Base-by-base conservation (phyloP, 2,888 invertebrate genomes). In the Tiliacea aurago region DNA sequence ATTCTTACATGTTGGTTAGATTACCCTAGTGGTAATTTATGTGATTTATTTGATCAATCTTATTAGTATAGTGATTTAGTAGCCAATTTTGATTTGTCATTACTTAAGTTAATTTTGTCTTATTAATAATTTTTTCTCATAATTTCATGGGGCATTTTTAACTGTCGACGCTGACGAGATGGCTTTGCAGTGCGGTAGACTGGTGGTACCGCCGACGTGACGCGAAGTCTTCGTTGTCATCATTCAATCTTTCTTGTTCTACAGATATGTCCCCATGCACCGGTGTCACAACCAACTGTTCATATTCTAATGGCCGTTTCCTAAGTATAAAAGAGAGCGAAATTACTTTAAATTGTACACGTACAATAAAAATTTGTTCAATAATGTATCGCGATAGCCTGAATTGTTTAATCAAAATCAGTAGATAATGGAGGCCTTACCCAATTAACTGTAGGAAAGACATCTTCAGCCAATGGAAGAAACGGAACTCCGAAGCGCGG, bases 221-320 rank as follows among this genome's bases (percentile, higher is more conserved):
- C 15, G 99, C 98, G 94, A 99, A 99, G 94, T 99, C 99, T 94
- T 98, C 98, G 94, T 99, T 99, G 90, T 99, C 99, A 91, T 99
- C 99, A 85, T 99, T 99, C 69, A 99, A 95, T 90, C 99, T 98
- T 77, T 99, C 98, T 70, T 98, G 98, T 83, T 98, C 97, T 51
- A 99, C 97, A 84, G 98, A 97, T 49, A 98, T 97, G 70, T 98
- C 98, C 0, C 98, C 97, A 93, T 98, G 98, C 18, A 98, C 97
- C 0, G 98, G 98, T 11, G 98, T 98, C 71, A 98, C 98, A 7
- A 98, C 98, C 84, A 98, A 97, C 92, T 98, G 98, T 90, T 98
- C 98, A 88, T 98, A 98, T 89, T 98, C 98, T 78, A 97, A 97
- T 20, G 98, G 97, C 72, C 98, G 97, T 95, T 97, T 98, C 59